Evolutionary conservation across 2,113 vertebrate genomes (phyloP), one percentile per base, ranked within the genome.

Genomic region (Xiphias gladius): DNA sequence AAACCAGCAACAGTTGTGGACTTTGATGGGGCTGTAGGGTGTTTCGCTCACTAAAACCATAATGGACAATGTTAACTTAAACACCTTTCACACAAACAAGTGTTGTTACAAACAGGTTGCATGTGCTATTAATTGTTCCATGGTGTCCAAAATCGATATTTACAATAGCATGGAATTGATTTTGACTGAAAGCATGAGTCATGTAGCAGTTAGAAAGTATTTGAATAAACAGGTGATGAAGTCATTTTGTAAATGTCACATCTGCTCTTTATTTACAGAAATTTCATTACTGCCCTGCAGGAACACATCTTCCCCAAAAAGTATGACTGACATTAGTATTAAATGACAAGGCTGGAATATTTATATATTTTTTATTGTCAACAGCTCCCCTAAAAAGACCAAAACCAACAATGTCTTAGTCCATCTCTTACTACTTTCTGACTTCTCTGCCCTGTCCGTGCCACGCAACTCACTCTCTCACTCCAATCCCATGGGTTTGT

Each of bases 1-100:
- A 79, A 91, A 85, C 17, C 84, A 76, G 58, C 57, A 86, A 52
- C 61, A 77, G 71, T 39, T 75, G 71, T 76, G 37, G 48, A 52
- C 62, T 67, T 86, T 90, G 71, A 79, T 46, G 13, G 55, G 30
- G 41, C 77, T 61, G 55, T 52, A n/a, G 73, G 79, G 62, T 41
- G 73, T 77, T 66, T 61, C 1, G 4, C 46, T 41, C 71, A 37
- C 67, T 91, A 85, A 83, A 78, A 32, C 66, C 32, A 20, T 75
- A 76, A 79, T 77, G 85, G 82, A 52, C n/a, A 24, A 30, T 61
- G 82, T 68, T 16, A 77, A 68, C 71, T 67, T 67, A 22, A 76
- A 82, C 67, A 64, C 58, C 43, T 82, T 68, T 41, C 30, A 82
- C 59, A 73, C 17, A 43, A 6, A 80, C 69, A 65, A n/a, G 30